phyloP scores from a whole-genome alignment of 2,888 invertebrate species.

The Sesia bembeciformis region DNA sequence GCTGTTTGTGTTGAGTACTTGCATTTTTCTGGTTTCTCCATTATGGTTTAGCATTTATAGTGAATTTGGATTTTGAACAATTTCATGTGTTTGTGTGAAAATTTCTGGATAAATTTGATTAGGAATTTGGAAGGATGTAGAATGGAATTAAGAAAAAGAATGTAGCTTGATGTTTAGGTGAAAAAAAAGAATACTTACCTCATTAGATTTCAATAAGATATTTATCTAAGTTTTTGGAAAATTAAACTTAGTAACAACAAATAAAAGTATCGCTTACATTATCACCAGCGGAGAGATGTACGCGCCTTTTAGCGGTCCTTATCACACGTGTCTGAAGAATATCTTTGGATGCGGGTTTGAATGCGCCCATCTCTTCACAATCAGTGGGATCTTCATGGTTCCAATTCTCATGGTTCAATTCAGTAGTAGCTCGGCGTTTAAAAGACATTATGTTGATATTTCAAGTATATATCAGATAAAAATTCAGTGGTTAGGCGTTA shows the following conservation, averaged over 20 bases:
- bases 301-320: slow-evolving; percentile 83
- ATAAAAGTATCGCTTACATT: slow-evolving; percentile 22
- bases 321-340: slow-evolving; percentile 84
- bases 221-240: not conserved
- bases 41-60: too few relatives aligned
- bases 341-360: slow-evolving; percentile 77
- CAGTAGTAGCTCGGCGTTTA: slow-evolving; percentile 83
- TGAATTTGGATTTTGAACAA: too few relatives aligned
- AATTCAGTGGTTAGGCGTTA: too few relatives aligned
- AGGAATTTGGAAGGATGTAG: too few relatives aligned
- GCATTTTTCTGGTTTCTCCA: too few relatives aligned
- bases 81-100: too few relatives aligned
- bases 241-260: not conserved
- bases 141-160: too few relatives aligned
- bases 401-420: slow-evolving; percentile 91
- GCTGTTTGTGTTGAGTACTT: too few relatives aligned
- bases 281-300: slow-evolving; percentile 23
- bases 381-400: slow-evolving; percentile 81
- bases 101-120: too few relatives aligned
- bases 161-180: too few relatives aligned
- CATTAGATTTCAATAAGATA: not conserved
- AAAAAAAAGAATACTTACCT: too few relatives aligned
- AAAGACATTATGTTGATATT: slow-evolving; percentile 70
- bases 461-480: too few relatives aligned
- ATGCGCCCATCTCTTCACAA: slow-evolving; percentile 82